These are phyloP conservation scores for Hoplias malabaricus DNA, from an alignment of 2,113 vertebrate genomes.

Conservation along the genomic window DNA sequence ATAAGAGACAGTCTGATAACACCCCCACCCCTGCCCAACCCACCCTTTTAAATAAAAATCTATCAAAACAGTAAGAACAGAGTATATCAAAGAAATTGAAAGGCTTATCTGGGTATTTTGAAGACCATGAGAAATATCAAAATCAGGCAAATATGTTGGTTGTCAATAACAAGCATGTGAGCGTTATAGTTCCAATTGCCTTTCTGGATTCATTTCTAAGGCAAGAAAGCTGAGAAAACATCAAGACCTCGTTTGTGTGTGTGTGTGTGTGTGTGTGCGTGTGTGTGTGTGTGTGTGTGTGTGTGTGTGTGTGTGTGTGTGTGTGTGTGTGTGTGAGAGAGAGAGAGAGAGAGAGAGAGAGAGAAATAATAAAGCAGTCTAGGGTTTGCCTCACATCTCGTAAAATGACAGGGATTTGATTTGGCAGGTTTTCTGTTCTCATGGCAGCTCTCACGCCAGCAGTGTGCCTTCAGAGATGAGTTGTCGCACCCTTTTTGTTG, in stretches of 20 bases:
- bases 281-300: conserved; percentile 13
- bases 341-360: neutral
- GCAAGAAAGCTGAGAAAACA: conserved; percentile 40
- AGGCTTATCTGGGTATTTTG: neutral
- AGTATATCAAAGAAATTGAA: conserved; percentile 30
- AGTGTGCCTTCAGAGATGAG: neutral
- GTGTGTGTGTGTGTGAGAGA: conserved; percentile 8
- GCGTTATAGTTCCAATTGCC: conserved; percentile 29
- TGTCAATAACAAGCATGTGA: conserved; percentile 35
- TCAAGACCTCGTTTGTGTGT: conserved; percentile 28
- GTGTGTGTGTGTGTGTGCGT: conserved; percentile 15
- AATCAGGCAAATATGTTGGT: conserved; percentile 6
- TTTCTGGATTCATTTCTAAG: conserved; percentile 37
- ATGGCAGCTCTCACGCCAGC: neutral
- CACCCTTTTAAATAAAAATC: too few relatives aligned
- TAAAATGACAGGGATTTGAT: conserved; percentile 20
- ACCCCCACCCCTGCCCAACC: too few relatives aligned
- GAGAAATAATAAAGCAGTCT: neutral
- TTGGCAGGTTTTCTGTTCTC: conserved; percentile 39
- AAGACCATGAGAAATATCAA: neutral
- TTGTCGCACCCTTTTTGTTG: neutral
- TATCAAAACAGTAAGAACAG: conserved; percentile 41
- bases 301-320: conserved; percentile 20
- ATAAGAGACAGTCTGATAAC: conserved; percentile 19
- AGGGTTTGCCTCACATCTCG: conserved; percentile 33